Evolutionary conservation across 1,140 invertebrate genomes (phyloP).

Genomic region (Trichonephila inaurata): DNA sequence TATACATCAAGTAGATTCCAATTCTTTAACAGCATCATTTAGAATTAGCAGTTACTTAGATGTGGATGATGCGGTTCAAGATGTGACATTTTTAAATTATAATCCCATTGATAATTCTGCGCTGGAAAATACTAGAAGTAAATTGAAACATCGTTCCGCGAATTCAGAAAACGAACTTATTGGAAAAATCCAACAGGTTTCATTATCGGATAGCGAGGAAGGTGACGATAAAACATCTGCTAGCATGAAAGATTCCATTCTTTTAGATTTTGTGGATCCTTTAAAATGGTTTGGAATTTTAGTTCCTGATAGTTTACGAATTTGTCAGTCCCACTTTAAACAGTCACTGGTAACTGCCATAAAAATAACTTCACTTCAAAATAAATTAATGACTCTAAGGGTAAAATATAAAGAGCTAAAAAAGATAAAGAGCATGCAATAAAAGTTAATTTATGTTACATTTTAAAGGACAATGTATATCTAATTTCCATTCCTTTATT

Average conservation of each 20-base stretch:
- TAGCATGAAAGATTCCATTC: background rate
- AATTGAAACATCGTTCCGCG: background rate
- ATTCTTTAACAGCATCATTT: conserved; percentile 8
- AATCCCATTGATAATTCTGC: background rate
- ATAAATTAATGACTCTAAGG: conserved; percentile 66
- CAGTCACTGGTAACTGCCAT: conserved; percentile 84
- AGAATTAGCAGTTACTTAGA: background rate
- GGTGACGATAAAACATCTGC: background rate
- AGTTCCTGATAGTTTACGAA: conserved; percentile 86
- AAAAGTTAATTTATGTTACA: no score
- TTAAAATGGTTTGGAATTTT: conserved; percentile 89
- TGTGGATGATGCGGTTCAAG: background rate
- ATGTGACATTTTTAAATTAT: conserved; percentile 45
- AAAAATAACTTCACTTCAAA: conserved; percentile 85
- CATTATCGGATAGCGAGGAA: background rate
- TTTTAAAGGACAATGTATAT: no score
- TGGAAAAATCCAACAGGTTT: background rate
- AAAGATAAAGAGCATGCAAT: background rate
- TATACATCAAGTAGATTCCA: conserved; percentile 68
- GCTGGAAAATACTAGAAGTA: background rate
- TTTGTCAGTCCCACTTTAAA: conserved; percentile 86
- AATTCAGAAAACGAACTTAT: background rate
- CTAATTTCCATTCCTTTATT: no score
- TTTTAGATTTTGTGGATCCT: conserved; percentile 82
- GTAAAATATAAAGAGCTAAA: conserved; percentile 16